phyloP scores from a whole-genome alignment of 2,797 vertebrate genomes.

The Spea hammondii region DNA sequence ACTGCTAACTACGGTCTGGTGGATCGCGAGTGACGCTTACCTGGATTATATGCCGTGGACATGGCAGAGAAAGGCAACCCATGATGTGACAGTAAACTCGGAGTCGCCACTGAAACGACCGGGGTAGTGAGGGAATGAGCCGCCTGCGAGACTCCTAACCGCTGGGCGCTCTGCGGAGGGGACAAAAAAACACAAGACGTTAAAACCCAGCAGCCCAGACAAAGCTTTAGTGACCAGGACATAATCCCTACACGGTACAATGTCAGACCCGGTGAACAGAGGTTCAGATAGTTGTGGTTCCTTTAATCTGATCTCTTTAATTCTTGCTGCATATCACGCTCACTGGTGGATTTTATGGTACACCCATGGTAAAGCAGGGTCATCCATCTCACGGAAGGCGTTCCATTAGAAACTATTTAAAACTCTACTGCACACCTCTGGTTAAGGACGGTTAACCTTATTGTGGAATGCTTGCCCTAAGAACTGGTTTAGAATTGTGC shows the following conservation, averaged over 20 bases:
- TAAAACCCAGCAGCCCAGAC: neutral
- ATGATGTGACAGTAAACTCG: constrained; percentile 87
- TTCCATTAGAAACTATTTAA: too few relatives aligned
- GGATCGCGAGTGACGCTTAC: constrained; percentile 64
- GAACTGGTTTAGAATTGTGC: too few relatives aligned
- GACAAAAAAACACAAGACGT: neutral
- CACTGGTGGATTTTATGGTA: too few relatives aligned
- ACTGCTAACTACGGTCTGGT: neutral
- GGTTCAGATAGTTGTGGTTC: too few relatives aligned
- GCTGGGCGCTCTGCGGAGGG: constrained; percentile 83
- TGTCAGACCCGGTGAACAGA: too few relatives aligned
- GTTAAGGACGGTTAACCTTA: too few relatives aligned
- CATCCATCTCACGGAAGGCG: too few relatives aligned
- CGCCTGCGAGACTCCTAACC: constrained; percentile 85
- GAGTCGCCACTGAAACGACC: constrained; percentile 93
- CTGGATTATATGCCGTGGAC: constrained; percentile 94
- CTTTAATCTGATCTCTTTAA: too few relatives aligned
- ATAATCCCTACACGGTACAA: neutral
- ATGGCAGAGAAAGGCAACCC: constrained; percentile 90
- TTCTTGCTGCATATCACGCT: too few relatives aligned
- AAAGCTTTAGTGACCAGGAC: neutral
- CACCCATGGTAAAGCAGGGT: neutral
- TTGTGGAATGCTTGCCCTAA: too few relatives aligned
- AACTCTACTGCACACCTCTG: too few relatives aligned
- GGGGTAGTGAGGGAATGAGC: constrained; percentile 90